Base-by-base conservation (phyloP, 2,113 vertebrate species). In the Brienomyrus longianalis region DNA sequence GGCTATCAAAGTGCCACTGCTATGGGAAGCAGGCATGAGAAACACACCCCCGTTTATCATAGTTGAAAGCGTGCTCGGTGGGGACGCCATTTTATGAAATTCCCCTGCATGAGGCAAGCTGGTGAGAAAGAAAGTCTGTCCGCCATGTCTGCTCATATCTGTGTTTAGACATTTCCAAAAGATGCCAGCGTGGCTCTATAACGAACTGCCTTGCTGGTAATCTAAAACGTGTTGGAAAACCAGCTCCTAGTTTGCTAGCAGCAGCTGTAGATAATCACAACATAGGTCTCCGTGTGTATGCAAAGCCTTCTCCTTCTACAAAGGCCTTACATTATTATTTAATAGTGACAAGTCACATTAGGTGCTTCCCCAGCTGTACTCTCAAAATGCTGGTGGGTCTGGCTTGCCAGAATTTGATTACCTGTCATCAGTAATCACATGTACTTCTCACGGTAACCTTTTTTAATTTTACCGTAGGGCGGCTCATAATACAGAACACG, bases 61-160 rank as follows among this genome's bases (percentile, higher is more conserved):
- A 15, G 74, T 62, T 47, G 31, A 48, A 43, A 54, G 51, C 54
- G 74, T 35, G 89, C 39, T 84, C 1, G 6, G 50, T 10, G 31
- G 80, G 70, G 88, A 47, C 50, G 48, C 50, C 35, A 62, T 89
- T 85, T 89, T 62, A 83, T 48, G 43, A 84, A 11, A 84, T 89
- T 88, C 52, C 89, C 70, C 50, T 54, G 51, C 80, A 89, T 59
- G 51, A 84, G 77, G 77, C 8, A 59, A 31, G 88, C 66, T 17
- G 31, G 31, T 5, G 39, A 77, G 66, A 27, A 13, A 3, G 6
- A 10, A 15, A 66, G 43, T 39, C 43, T 74, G 35, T 35, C 23
- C n/a, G 21, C 27, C 35, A 23, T 88, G 87, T 31, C 56, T 43
- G 87, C 45, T 48, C 47, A 15, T 1, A 5, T 39, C 70, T 19